A percentile compares a stretch with the other conserved stretches of the same genome.
Conservation (phyloP, 1,140 invertebrate genomes). For the Grapholita molesta region DNA sequence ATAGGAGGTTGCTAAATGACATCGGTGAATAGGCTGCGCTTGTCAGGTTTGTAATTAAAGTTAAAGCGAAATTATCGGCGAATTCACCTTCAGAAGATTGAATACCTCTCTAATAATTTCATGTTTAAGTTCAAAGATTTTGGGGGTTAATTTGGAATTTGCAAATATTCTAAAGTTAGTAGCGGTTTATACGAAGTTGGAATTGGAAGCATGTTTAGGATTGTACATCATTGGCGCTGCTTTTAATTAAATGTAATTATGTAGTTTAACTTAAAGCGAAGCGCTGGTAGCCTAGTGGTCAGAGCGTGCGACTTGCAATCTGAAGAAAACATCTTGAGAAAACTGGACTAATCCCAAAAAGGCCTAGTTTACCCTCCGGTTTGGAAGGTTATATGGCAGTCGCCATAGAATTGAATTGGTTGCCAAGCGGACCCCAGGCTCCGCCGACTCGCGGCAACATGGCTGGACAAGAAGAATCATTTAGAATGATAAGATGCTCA, state of each 20-base stretch:
- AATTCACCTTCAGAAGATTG: not conserved
- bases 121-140: constrained; percentile 15
- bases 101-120: not conserved
- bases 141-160: not conserved
- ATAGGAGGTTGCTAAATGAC: not conserved
- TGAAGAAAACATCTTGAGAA: too few species aligned
- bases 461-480: too few species aligned
- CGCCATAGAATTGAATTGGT: too few species aligned
- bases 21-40: not conserved
- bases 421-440: too few species aligned
- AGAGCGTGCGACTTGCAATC: too few species aligned
- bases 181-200: not conserved
- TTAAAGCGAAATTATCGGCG: constrained; percentile 8
- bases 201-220: not conserved
- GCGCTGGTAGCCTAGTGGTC: too few species aligned
- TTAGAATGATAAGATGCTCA: too few species aligned
- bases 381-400: too few species aligned
- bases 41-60: constrained; percentile 13
- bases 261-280: too few species aligned
- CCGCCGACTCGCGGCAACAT: too few species aligned
- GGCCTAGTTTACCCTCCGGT: too few species aligned
- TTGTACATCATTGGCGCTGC: not conserved
- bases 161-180: not conserved
- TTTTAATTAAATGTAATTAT: not conserved
- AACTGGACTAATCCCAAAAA: too few species aligned